Evolutionary conservation across 2,797 vertebrate species (phyloP), one percentile per base, ranked within the genome.

Genomic region (Alectoris magna): DNA sequence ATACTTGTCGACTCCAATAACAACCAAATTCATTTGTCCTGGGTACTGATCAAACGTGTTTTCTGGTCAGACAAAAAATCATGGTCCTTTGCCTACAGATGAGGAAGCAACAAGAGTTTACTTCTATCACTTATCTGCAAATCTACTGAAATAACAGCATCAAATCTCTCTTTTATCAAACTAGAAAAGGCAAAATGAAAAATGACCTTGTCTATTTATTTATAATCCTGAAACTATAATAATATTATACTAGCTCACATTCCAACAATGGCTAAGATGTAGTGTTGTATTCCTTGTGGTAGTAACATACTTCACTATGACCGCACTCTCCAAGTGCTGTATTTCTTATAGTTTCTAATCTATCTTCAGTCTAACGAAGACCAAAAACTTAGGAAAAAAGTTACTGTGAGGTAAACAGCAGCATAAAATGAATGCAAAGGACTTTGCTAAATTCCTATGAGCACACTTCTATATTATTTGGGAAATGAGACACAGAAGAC

Each of bases 1-100:
- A 92, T 72, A 87, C 27, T 17, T 62, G 71, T 14, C 49, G 27
- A 49, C 5, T 67, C 19, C 31, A 77, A 64, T 46, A 88, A 78
- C 23, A 94, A 88, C 48, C 82, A 34, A 90, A 92, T n/a, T 27
- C n/a, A 88, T 71, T 49, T 60, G 70, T 34, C 26, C 15, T 46
- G 60, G 58, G 71, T 86, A 90, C 27, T 31, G 27, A 41, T 67
- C 29, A 75, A 36, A 87, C 31, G 64, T 13, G 27, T 70, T 87
- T 88, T 64, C 80, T 43, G 24, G 18, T 48, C 71, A 67, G 68
- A 17, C 71, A 71, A 81, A 51, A 91, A 53, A 34, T 60, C 76
- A 81, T 12, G 38, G 75, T 34, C 41, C 12, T 68, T 69, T n/a
- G 4, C 11, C 48, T 74, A 11, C 9, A 53, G 76, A 49, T 13